Base-by-base conservation (phyloP, 1,140 invertebrate species). In the Papilio polytes region DNA sequence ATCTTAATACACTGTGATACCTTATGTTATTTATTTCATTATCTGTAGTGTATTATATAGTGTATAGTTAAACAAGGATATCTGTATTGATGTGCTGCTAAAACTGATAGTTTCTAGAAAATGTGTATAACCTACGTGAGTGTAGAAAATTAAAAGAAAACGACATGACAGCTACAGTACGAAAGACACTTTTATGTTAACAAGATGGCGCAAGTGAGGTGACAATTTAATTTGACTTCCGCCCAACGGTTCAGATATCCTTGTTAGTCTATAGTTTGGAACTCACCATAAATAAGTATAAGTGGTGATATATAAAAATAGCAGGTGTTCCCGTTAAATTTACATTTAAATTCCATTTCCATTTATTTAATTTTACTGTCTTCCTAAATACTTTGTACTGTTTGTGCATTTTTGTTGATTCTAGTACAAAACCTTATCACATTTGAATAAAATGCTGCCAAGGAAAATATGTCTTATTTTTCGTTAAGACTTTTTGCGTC, bases 21-120 rank as follows among this genome's bases (percentile, higher is more conserved):
- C 63, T 66, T 66, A 31, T 13, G 15, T 66, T 66, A 66, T 66
- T 70, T 70, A 70, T 70, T 70, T 70, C 26, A 18, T n/a, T 70
- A 63, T 12, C 26, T 26, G n/a, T n/a, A n/a, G n/a, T n/a, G n/a
- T 70, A 70, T 12, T 8, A 15, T 13, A 20, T 59, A 59, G 22
- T 10, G 56, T 63, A 8, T 41, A 41, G 36, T 41, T 41, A 41
- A 41, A 41, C 36, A 41, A 41, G 36, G 36, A 41, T 41, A 41
- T 41, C 36, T 41, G 36, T 41, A 41, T 41, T 41, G 36, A 41
- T 41, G 36, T 41, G 36, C 7, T 41, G 36, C 36, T 41, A 8
- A 41, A 41, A 41, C 36, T 3, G 36, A 8, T 8, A 41, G 36
- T 41, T 41, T 41, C 6, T 41, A 41, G 36, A 41, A 41, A 41